A percentile compares a stretch with the other conserved stretches of the same genome.
Evolutionary conservation across 2,888 invertebrate species (phyloP).

Genomic region (Lycophotia porphyrea): DNA sequence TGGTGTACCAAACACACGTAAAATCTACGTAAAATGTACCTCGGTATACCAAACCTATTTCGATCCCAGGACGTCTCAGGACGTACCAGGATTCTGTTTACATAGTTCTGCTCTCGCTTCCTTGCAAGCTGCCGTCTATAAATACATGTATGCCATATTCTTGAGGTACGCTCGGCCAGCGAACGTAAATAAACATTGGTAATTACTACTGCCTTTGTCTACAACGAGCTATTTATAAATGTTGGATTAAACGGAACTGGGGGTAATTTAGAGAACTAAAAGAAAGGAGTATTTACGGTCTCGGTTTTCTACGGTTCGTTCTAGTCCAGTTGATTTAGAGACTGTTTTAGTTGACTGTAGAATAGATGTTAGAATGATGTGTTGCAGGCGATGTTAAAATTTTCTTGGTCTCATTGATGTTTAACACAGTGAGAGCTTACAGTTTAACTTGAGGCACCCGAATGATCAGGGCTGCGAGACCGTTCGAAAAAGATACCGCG

Average conservation of each 20-base stretch:
- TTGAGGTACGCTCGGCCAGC: slow-evolving; percentile 30
- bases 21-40: background rate
- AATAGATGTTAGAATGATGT: too few relatives aligned
- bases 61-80: slow-evolving; percentile 15
- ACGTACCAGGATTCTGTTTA: slow-evolving; percentile 32
- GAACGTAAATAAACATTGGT: slow-evolving; percentile 45
- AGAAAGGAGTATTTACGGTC: slow-evolving; percentile 7
- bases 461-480: too few relatives aligned
- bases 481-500: too few relatives aligned
- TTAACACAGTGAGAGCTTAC: background rate
- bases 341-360: background rate
- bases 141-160: slow-evolving; percentile 38
- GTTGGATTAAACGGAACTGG: slow-evolving; percentile 24
- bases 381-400: background rate
- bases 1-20: background rate
- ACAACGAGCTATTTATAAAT: slow-evolving; percentile 37
- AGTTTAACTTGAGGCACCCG: too few relatives aligned
- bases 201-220: slow-evolving; percentile 47
- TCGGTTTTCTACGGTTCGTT: background rate
- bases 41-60: background rate
- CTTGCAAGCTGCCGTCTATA: slow-evolving; percentile 40
- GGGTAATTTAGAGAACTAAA: slow-evolving; percentile 13
- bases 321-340: background rate
- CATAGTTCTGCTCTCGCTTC: slow-evolving; percentile 26
- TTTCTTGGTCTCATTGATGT: background rate